Evolutionary conservation across 2,888 invertebrate species (phyloP).

Genomic region (Lydus trimaculatus): DNA sequence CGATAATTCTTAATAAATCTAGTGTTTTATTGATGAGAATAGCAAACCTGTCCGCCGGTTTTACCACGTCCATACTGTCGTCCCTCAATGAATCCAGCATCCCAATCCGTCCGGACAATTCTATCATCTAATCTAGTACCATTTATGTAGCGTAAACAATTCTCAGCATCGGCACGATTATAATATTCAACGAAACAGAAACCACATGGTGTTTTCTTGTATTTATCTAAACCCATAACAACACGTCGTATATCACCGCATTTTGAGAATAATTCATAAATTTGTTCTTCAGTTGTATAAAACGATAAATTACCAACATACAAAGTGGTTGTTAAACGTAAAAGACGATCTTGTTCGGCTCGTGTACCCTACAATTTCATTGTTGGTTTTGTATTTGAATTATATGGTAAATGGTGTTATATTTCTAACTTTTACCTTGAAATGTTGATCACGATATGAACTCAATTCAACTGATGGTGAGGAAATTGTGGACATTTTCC

Average conservation of each 20-base stretch:
- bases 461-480: conserved; percentile 29
- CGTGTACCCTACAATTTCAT: conserved; percentile 76
- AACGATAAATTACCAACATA: conserved; percentile 98
- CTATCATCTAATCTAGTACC: conserved; percentile 96
- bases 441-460: conserved; percentile 30
- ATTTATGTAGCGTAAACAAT: conserved; percentile 91
- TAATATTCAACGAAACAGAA: conserved; percentile 99
- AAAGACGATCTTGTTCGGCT: conserved; percentile 82
- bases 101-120: conserved; percentile 98
- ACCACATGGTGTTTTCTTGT: conserved; percentile 98
- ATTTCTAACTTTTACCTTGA: conserved; percentile 21
- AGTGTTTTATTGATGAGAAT: neutral
- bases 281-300: conserved; percentile 98
- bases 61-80: conserved; percentile 98
- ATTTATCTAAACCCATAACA: conserved; percentile 98
- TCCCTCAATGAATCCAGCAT: conserved; percentile 98
- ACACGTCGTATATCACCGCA: conserved; percentile 95
- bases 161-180: conserved; percentile 75
- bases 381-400: too few relatives aligned
- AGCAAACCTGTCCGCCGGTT: conserved; percentile 91
- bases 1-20: conserved; percentile 43
- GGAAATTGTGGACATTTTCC: conserved; percentile 23
- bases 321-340: conserved; percentile 80
- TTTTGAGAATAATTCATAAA: conserved; percentile 94
- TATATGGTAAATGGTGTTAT: too few relatives aligned